phyloP scores from a whole-genome alignment of 1,140 invertebrate species.

The Mylabris phalerata region DNA sequence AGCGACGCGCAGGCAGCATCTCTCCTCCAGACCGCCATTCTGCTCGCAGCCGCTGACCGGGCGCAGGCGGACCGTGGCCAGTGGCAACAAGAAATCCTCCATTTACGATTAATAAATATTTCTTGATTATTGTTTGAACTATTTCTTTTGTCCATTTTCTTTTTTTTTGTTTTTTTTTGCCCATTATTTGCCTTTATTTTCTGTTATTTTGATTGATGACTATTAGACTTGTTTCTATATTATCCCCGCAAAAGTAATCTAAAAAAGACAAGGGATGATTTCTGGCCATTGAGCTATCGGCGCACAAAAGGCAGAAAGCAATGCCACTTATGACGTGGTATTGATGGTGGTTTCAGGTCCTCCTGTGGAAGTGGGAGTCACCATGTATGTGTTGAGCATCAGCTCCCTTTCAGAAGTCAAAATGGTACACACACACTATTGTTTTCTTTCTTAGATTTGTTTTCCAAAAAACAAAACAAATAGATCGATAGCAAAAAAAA shows the following conservation, averaged over 20 bases:
- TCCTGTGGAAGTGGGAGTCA: conserved; percentile 94
- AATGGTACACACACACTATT: conserved; percentile 67
- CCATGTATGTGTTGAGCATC: conserved; percentile 98
- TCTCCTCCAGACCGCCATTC: conserved; percentile 40
- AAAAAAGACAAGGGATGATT: no score
- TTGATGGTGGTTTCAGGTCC: conserved; percentile 66
- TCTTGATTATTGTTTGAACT: no score
- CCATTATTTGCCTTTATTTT: no score
- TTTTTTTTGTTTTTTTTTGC: no score
- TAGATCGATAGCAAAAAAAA: neutral
- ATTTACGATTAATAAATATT: no score
- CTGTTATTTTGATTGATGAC: no score
- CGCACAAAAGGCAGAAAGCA: conserved; percentile 4
- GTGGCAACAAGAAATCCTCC: no score
- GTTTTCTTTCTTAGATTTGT: neutral
- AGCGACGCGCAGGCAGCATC: conserved; percentile 36
- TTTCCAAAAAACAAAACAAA: neutral
- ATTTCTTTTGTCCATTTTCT: no score
- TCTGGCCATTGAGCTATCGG: neutral
- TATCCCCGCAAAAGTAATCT: no score
- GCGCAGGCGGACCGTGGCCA: conserved; percentile 10
- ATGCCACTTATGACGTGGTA: conserved; percentile 29
- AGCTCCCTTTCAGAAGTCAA: conserved; percentile 98
- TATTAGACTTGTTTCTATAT: no score
- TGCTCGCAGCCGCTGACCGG: conserved; percentile 28